Evolutionary conservation across 2,113 vertebrate species (phyloP).

Genomic region (Crotalus tigris): DNA sequence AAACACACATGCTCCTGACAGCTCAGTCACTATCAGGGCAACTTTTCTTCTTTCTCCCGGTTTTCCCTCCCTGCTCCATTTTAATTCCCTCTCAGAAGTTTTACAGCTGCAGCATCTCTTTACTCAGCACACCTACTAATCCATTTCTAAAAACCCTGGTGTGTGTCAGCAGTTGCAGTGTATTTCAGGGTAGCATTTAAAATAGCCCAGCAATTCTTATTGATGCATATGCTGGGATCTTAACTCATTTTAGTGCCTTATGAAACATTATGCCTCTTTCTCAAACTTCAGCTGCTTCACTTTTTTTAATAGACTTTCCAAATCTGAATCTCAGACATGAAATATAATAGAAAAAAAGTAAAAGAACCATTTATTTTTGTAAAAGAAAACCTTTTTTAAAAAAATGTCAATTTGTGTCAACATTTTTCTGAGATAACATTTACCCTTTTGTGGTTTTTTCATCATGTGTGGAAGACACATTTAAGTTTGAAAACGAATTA

Average conservation of each 20-base stretch:
- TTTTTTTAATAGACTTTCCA: conserved; percentile 38
- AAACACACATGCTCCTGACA: conserved; percentile 86
- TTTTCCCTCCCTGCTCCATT: conserved; percentile 67
- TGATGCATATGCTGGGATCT: conserved; percentile 59
- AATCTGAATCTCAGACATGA: conserved; percentile 30
- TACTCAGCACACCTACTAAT: conserved; percentile 72
- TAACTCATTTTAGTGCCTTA: conserved; percentile 55
- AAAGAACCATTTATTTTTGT: background rate
- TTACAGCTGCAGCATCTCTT: conserved; percentile 75
- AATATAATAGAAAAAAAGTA: conserved; percentile 34
- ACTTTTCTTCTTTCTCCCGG: conserved; percentile 74
- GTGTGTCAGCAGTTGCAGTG: conserved; percentile 64
- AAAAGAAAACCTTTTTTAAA: background rate
- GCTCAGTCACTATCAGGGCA: conserved; percentile 79
- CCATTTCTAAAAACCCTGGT: conserved; percentile 63
- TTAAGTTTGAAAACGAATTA: conserved; percentile 55
- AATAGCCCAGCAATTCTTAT: conserved; percentile 48
- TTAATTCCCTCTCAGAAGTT: conserved; percentile 79
- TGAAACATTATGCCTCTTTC: conserved; percentile 47
- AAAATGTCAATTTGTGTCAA: conserved; percentile 24
- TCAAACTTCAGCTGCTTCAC: conserved; percentile 43
- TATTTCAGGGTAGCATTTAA: conserved; percentile 60
- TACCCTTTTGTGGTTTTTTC: conserved; percentile 41
- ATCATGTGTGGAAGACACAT: conserved; percentile 35
- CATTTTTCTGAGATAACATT: conserved; percentile 54